Conservation (phyloP, 2,888 invertebrate species). For the Ctena decussata region DNA sequence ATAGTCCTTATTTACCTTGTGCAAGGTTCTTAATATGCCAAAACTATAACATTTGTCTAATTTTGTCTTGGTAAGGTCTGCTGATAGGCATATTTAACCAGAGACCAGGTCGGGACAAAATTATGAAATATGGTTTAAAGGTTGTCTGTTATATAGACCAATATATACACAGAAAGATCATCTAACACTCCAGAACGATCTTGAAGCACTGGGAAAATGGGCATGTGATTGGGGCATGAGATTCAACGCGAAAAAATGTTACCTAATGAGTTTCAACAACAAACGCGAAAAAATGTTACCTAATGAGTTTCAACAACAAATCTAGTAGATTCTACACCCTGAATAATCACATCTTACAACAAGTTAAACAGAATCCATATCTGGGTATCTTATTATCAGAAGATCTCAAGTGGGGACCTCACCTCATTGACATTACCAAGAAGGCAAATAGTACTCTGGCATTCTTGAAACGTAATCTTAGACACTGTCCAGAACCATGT, state of each 20-base stretch:
- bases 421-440: conserved; percentile 13
- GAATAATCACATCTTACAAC: conserved; percentile 15
- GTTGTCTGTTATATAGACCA: no score
- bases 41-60: no score
- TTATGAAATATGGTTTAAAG: no score
- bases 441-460: conserved; percentile 11
- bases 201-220: conserved; percentile 38
- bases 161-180: not conserved
- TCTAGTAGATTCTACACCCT: conserved; percentile 34
- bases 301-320: conserved; percentile 36
- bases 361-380: conserved; percentile 35
- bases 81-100: no score
- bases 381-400: conserved; percentile 19
- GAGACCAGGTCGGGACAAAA: no score
- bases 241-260: conserved; percentile 47
- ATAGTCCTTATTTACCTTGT: no score
- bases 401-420: conserved; percentile 27
- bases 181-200: conserved; percentile 24
- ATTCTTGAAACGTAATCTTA: conserved; percentile 13
- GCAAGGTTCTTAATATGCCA: no score
- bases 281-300: no score
- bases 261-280: conserved; percentile 15
- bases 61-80: no score
- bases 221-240: conserved; percentile 43
- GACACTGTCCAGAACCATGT: conserved; percentile 11